These are phyloP conservation scores for Athripsodes cinereus DNA, from an alignment of 2,888 invertebrate genomes.

Conservation along the genomic window DNA sequence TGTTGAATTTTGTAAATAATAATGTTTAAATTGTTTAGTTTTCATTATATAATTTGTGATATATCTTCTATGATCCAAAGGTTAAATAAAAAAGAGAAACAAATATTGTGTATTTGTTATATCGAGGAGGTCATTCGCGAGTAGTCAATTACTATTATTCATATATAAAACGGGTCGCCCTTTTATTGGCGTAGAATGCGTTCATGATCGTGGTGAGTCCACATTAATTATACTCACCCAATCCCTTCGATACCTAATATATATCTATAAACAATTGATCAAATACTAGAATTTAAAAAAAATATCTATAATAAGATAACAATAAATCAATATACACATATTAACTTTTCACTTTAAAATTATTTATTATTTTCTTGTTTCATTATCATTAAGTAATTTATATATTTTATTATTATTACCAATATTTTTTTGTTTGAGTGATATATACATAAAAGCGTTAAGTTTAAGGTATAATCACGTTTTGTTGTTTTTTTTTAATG, in stretches of 20 bases:
- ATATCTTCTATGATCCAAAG: too few species aligned
- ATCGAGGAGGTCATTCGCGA: conserved; percentile 3
- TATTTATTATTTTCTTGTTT: not conserved
- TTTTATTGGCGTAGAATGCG: conserved; percentile 8
- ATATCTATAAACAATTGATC: not conserved
- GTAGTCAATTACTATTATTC: not conserved
- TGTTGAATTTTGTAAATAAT: too few species aligned
- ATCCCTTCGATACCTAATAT: conserved; percentile 12
- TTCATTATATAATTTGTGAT: too few species aligned
- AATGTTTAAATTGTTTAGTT: too few species aligned
- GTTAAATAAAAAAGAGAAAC: too few species aligned
- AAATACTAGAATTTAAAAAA: not conserved
- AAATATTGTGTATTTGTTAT: not conserved
- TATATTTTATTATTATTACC: not conserved
- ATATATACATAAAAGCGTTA: conserved; percentile 2
- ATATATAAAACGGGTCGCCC: not conserved
- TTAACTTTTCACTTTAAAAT: not conserved
- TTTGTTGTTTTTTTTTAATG: not conserved
- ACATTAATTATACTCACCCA: conserved; percentile 3
- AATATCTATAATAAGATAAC: not conserved
- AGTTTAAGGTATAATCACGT: not conserved
- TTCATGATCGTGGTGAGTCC: not conserved
- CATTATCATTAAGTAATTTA: not conserved
- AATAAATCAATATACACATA: not conserved
- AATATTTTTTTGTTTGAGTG: conserved; percentile 9